Evolutionary conservation across 2,113 vertebrate genomes (phyloP).

Genomic region (Seriola rivoliana): DNA sequence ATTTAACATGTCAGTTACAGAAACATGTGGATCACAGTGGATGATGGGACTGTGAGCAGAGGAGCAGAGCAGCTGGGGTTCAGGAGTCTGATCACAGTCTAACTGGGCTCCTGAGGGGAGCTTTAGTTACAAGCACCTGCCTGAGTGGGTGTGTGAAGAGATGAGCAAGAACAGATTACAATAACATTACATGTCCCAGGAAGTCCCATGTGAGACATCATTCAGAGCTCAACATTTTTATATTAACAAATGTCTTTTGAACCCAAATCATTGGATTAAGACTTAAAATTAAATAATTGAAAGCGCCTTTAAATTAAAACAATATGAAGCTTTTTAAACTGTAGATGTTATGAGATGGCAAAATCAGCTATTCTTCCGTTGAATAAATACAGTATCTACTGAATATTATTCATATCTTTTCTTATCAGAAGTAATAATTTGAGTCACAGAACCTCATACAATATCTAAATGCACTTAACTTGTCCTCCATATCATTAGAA

Average conservation of each 20-base stretch:
- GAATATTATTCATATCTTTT: no score
- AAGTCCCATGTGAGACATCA: conserved; percentile 27
- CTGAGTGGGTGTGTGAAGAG: conserved; percentile 79
- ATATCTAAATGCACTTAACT: not conserved
- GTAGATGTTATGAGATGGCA: not conserved
- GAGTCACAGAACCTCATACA: not conserved
- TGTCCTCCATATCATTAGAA: not conserved
- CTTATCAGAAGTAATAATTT: not conserved
- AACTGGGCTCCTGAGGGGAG: conserved; percentile 49
- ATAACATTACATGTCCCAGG: conserved; percentile 59
- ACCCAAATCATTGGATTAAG: not conserved
- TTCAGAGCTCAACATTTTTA: not conserved
- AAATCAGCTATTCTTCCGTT: not conserved
- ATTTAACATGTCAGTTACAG: conserved; percentile 11
- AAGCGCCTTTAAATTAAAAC: not conserved
- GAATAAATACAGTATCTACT: not conserved
- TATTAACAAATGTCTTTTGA: not conserved
- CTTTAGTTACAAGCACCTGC: conserved; percentile 69
- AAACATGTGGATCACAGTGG: not conserved
- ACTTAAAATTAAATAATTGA: not conserved
- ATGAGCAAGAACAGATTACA: conserved; percentile 53
- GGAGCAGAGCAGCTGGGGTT: conserved; percentile 55
- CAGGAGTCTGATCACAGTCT: conserved; percentile 31
- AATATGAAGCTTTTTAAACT: not conserved
- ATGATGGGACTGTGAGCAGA: conserved; percentile 17